Evolutionary conservation across 2,113 vertebrate species (phyloP).

Genomic region (Orthonyx spaldingii): DNA sequence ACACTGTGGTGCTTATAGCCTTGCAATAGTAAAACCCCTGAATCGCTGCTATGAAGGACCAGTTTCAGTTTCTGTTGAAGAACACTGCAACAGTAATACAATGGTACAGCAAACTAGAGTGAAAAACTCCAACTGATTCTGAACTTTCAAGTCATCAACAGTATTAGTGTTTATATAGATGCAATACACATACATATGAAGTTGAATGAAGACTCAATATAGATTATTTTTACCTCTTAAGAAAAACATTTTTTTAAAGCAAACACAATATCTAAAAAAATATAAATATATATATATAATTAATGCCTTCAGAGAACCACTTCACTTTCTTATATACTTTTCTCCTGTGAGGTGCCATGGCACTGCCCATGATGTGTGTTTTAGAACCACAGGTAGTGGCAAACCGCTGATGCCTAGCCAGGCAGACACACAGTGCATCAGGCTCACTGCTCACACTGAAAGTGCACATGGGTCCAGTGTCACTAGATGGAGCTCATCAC

Average conservation of each 20-base stretch:
- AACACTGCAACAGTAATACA: neutral
- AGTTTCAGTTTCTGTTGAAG: neutral
- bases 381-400: neutral
- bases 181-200: neutral
- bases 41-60: neutral
- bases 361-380: neutral
- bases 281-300: neutral
- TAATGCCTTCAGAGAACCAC: neutral
- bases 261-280: neutral
- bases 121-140: neutral
- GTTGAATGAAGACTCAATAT: neutral
- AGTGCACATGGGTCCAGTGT: fast-evolving
- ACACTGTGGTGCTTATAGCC: neutral
- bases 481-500: conserved; percentile 59
- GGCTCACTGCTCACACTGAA: fast-evolving
- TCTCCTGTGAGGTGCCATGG: neutral
- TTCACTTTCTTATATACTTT: neutral
- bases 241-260: neutral
- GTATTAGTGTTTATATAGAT: neutral
- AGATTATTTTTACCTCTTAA: neutral
- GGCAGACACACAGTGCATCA: neutral
- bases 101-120: fast-evolving
- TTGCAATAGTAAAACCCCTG: neutral
- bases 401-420: neutral
- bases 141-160: neutral